Evolutionary conservation across 2,888 invertebrate species (phyloP).

Genomic region (Agriotes lineatus): DNA sequence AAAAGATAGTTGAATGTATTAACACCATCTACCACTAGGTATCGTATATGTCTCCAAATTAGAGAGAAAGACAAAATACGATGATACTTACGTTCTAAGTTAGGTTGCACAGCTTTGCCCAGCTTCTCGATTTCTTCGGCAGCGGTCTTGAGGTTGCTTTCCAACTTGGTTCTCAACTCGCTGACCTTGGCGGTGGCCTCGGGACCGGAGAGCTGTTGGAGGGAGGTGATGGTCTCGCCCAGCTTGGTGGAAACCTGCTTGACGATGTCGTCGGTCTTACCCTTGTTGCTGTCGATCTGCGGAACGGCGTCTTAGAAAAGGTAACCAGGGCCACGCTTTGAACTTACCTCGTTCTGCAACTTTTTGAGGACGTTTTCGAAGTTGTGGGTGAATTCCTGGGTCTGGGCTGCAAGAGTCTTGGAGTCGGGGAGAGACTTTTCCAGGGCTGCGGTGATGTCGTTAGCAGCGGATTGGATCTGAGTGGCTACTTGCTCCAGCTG

Average conservation of each 20-base stretch:
- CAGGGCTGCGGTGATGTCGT: conserved; percentile 15
- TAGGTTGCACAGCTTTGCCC: no score
- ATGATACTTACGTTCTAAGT: not conserved
- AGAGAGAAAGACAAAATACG: not conserved
- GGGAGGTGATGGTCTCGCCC: conserved; percentile 48
- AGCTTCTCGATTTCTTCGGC: conserved; percentile 52
- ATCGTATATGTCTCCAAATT: conserved; percentile 22
- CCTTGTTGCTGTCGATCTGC: conserved; percentile 1
- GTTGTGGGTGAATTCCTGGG: conserved; percentile 13
- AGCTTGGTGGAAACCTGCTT: conserved; percentile 55
- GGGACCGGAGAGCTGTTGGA: conserved; percentile 55
- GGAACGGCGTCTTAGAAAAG: not conserved
- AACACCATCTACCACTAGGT: no score
- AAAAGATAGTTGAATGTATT: no score
- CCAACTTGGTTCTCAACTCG: conserved; percentile 55
- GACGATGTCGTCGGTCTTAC: conserved; percentile 37
- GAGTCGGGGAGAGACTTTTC: conserved; percentile 19
- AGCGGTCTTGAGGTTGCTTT: conserved; percentile 54
- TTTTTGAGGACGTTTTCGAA: conserved; percentile 14
- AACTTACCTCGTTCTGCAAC: conserved; percentile 22
- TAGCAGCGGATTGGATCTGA: conserved; percentile 52
- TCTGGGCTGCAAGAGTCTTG: not conserved
- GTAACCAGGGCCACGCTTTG: not conserved
- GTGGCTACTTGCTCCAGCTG: conserved; percentile 52
- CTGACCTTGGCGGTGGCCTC: conserved; percentile 56